phyloP scores from a whole-genome alignment of 2,113 vertebrate species.

The Sphyrna mokarran region DNA sequence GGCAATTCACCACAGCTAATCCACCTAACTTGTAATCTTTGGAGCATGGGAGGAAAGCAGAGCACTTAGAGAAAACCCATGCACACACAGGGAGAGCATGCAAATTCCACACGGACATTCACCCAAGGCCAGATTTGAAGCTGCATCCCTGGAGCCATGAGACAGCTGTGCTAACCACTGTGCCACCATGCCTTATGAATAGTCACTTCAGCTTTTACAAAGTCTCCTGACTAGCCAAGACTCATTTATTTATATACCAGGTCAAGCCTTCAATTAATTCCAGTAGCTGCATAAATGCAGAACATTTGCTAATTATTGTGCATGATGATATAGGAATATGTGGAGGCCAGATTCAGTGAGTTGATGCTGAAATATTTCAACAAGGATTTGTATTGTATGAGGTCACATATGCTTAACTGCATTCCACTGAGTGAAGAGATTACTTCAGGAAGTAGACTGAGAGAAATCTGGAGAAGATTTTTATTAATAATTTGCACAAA shows the following conservation, averaged over 20 bases:
- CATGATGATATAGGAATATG: not conserved
- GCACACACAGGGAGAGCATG: too few species aligned
- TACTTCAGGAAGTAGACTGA: conserved; percentile 15
- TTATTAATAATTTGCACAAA: conserved; percentile 7
- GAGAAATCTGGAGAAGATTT: not conserved
- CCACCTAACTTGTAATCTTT: too few species aligned
- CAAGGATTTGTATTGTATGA: conserved; percentile 7
- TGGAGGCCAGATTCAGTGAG: not conserved
- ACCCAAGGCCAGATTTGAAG: too few species aligned
- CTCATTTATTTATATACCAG: not conserved
- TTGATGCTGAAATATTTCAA: not conserved
- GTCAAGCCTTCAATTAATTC: not conserved
- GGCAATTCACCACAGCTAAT: too few species aligned
- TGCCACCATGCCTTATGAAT: not conserved
- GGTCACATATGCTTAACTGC: not conserved
- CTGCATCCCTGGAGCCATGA: too few species aligned
- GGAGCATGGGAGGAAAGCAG: too few species aligned
- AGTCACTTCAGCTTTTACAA: not conserved
- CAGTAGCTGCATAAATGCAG: not conserved
- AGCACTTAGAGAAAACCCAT: too few species aligned
- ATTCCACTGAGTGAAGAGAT: conserved; percentile 26
- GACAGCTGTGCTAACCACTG: too few species aligned
- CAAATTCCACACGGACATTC: too few species aligned
- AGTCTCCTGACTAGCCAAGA: not conserved
- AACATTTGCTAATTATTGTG: not conserved